A percentile compares a stretch with the other conserved stretches of the same genome.
Conservation (phyloP, 2,113 vertebrate species). For the Pseudorectes ferrugineus region DNA sequence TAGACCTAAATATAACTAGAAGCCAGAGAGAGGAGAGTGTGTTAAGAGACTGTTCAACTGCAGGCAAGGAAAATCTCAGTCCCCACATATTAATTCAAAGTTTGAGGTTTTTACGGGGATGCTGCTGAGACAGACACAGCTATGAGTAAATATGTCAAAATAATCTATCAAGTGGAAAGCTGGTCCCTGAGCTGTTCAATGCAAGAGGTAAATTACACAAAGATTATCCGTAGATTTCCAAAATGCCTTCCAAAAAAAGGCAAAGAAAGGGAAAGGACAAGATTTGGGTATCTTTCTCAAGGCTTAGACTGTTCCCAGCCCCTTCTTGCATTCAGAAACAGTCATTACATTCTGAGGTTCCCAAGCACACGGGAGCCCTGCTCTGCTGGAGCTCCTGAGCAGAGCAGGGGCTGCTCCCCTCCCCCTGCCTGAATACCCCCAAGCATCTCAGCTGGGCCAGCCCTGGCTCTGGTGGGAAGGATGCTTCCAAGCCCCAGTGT, state of each 20-base stretch:
- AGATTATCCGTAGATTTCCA: background rate
- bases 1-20: background rate
- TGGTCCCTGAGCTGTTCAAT: constrained; percentile 37
- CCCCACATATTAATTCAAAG: constrained; percentile 49
- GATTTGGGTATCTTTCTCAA: background rate
- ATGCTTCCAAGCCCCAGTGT: background rate
- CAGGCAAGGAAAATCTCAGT: background rate
- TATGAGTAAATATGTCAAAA: constrained; percentile 74
- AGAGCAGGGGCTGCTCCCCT: background rate
- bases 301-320: background rate
- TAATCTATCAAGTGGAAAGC: constrained; percentile 62
- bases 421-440: background rate
- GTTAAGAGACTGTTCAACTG: background rate
- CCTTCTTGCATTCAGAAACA: background rate
- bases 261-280: background rate
- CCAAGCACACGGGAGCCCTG: fast-evolving
- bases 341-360: fast-evolving
- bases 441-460: background rate
- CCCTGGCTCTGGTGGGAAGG: background rate
- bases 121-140: constrained; percentile 66
- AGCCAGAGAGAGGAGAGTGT: background rate
- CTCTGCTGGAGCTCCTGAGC: background rate
- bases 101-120: constrained; percentile 51
- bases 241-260: background rate
- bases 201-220: constrained; percentile 10